These are phyloP conservation scores for Todus mexicanus DNA, from an alignment of 2,797 vertebrate species.

Conservation along the genomic window DNA sequence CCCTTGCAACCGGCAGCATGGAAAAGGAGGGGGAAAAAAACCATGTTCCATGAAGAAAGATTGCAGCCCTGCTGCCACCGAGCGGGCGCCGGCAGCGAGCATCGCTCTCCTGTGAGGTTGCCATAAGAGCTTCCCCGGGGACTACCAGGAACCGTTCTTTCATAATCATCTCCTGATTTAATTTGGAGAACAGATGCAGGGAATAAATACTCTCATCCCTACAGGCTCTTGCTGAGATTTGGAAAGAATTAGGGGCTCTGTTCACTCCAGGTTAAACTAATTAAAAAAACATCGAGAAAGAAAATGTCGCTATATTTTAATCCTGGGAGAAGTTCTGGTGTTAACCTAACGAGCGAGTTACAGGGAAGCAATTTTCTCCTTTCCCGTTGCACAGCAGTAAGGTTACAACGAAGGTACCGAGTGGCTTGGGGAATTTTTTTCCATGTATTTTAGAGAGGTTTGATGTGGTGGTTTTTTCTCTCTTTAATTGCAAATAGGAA, in stretches of 20 bases:
- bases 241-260: background rate
- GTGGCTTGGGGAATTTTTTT: background rate
- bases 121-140: slow-evolving; percentile 2
- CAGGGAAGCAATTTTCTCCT: background rate
- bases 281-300: background rate
- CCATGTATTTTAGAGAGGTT: background rate
- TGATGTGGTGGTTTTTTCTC: background rate
- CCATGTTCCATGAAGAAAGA: background rate
- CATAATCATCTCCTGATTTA: background rate
- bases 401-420: background rate
- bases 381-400: background rate
- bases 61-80: background rate
- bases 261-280: background rate
- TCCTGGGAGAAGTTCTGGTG: slow-evolving; percentile 4
- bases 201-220: slow-evolving; percentile 2
- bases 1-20: slow-evolving; percentile 36
- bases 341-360: background rate
- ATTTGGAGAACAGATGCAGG: slow-evolving; percentile 19
- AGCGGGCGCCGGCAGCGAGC: slow-evolving; percentile 20
- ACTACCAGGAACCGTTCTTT: background rate
- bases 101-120: background rate
- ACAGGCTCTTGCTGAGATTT: background rate
- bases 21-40: background rate
- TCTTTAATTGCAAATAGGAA: background rate
- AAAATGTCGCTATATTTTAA: background rate